These are phyloP conservation scores for Diaphora mendica DNA, from an alignment of 2,888 invertebrate genomes.

Conservation along the genomic window DNA sequence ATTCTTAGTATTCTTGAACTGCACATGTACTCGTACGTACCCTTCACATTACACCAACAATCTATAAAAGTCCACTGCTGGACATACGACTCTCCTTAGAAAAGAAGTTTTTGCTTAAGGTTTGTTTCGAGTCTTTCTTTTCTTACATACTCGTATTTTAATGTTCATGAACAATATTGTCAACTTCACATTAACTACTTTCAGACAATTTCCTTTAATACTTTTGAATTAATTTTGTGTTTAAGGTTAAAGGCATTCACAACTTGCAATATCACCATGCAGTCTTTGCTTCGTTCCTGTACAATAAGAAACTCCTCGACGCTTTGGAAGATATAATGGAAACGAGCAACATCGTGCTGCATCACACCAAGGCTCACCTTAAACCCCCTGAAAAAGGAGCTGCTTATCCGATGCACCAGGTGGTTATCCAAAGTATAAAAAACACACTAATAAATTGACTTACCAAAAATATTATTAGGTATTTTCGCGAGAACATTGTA, in stretches of 20 bases:
- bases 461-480: too few species aligned
- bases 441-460: accelerated
- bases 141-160: too few species aligned
- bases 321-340: conserved; percentile 85
- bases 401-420: conserved; percentile 87
- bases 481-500: too few species aligned
- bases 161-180: too few species aligned
- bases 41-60: too few species aligned
- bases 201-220: neutral
- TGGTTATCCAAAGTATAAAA: conserved; percentile 34
- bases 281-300: conserved; percentile 80
- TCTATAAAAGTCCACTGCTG: too few species aligned
- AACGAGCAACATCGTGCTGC: conserved; percentile 84
- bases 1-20: too few species aligned
- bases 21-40: too few species aligned
- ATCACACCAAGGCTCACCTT: conserved; percentile 87
- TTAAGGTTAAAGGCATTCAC: conserved; percentile 87
- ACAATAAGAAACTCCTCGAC: conserved; percentile 80
- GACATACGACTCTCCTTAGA: too few species aligned
- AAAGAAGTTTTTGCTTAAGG: too few species aligned
- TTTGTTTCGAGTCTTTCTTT: too few species aligned
- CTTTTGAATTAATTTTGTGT: neutral
- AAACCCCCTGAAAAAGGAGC: conserved; percentile 87
- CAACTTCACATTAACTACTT: neutral
- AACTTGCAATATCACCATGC: conserved; percentile 86